phyloP scores from a whole-genome alignment of 2,888 invertebrate species.

The Stenotaenia linearis region DNA sequence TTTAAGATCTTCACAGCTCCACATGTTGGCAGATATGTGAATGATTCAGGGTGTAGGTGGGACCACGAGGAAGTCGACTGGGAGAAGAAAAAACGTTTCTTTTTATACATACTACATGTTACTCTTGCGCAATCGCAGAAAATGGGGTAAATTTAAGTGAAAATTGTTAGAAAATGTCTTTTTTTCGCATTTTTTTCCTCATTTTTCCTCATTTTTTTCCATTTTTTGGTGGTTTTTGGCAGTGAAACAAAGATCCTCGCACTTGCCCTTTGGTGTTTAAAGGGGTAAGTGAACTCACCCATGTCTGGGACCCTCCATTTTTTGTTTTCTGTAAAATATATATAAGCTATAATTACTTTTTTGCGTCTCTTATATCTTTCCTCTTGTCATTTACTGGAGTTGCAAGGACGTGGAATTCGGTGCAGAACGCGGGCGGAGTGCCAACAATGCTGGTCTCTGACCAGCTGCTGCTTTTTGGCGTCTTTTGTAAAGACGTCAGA shows the following conservation, averaged over 20 bases:
- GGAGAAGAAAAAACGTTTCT: background rate
- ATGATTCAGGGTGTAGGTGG: conserved; percentile 8
- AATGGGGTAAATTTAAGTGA: background rate
- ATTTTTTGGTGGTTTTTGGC: no score
- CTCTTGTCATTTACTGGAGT: background rate
- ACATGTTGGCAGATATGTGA: conserved; percentile 19
- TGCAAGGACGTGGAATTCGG: background rate
- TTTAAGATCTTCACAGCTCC: background rate
- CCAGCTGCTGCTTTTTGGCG: conserved; percentile 5
- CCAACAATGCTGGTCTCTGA: conserved; percentile 17
- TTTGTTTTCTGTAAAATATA: background rate
- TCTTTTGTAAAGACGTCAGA: background rate
- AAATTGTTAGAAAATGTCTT: no score
- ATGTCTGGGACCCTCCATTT: background rate
- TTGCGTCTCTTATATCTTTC: background rate
- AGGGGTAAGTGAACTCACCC: background rate
- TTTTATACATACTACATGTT: no score
- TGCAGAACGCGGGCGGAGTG: background rate
- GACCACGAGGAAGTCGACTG: background rate
- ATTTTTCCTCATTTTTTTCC: background rate
- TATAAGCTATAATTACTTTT: background rate
- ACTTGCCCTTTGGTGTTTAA: background rate
- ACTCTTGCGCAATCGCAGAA: background rate
- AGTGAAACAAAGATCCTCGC: no score
- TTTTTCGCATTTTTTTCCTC: no score